Evolutionary conservation across 2,797 vertebrate species (phyloP).

Genomic region (Argya squamiceps): DNA sequence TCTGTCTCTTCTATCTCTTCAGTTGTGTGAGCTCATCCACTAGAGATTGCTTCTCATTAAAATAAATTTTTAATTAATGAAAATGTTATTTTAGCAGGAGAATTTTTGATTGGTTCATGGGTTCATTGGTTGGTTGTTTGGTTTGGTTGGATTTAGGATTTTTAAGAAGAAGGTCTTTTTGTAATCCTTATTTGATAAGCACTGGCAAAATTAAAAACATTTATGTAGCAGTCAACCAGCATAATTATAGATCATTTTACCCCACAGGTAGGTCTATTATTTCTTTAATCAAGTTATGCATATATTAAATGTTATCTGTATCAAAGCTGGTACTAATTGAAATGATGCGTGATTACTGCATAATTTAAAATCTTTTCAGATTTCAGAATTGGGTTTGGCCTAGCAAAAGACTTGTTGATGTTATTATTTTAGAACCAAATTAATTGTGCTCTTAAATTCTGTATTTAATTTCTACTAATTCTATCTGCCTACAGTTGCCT

Average conservation of each 20-base stretch:
- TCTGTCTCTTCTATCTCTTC: conserved; percentile 35
- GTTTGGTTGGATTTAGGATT: not conserved
- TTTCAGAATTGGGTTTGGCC: not conserved
- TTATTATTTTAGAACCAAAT: not conserved
- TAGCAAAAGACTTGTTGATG: not conserved
- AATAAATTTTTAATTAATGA: not conserved
- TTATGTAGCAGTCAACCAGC: not conserved
- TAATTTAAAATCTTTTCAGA: conserved; percentile 23
- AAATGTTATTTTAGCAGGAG: not conserved
- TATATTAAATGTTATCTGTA: not conserved
- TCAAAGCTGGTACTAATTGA: not conserved
- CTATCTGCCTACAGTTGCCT: not conserved
- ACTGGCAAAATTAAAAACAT: conserved; percentile 16
- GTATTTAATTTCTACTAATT: not conserved
- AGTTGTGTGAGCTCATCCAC: conserved; percentile 27
- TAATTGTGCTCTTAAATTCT: not conserved
- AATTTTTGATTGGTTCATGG: fast-evolving
- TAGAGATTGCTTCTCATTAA: conserved; percentile 22
- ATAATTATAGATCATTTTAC: conserved; percentile 36
- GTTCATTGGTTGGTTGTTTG: not conserved
- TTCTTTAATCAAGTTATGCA: conserved; percentile 47
- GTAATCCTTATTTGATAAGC: not conserved
- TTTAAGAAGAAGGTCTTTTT: not conserved
- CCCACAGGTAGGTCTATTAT: conserved; percentile 9
- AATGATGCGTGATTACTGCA: not conserved